Evolutionary conservation across 2,888 invertebrate species (phyloP).

Genomic region (Gasteruption jaculator): DNA sequence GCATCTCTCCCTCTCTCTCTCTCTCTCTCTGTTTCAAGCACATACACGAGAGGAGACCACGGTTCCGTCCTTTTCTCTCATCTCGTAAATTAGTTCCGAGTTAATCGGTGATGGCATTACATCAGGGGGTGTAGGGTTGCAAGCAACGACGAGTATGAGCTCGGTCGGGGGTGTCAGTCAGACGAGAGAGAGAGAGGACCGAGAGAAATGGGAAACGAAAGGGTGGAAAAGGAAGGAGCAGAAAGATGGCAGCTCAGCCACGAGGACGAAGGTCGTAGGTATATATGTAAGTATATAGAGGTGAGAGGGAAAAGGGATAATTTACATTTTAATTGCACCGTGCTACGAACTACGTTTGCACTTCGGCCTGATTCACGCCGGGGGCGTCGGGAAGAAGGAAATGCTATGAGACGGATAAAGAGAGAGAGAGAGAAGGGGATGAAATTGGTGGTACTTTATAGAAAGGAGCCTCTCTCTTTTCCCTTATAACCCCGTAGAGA

Average conservation of each 20-base stretch:
- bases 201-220: conserved; percentile 3
- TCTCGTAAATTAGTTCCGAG: conserved; percentile 41
- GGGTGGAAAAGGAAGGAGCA: background rate
- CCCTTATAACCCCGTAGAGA: too few species aligned
- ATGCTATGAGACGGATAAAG: background rate
- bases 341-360: background rate
- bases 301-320: conserved; percentile 37
- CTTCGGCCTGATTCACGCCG: background rate
- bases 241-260: conserved; percentile 15
- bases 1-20: conserved; percentile 3
- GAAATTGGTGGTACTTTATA: too few species aligned
- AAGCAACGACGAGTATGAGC: conserved; percentile 19
- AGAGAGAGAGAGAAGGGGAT: background rate
- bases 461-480: too few species aligned
- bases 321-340: conserved; percentile 47
- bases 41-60: background rate
- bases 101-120: conserved; percentile 30
- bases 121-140: conserved; percentile 17
- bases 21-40: background rate
- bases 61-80: conserved; percentile 11
- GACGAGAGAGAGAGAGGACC: conserved; percentile 15
- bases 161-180: background rate
- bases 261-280: conserved; percentile 18
- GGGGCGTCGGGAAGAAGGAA: background rate
- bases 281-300: too few species aligned